These are phyloP conservation scores for Echeneis naucrates DNA, from an alignment of 2,797 vertebrate species.

Conservation along the genomic window DNA sequence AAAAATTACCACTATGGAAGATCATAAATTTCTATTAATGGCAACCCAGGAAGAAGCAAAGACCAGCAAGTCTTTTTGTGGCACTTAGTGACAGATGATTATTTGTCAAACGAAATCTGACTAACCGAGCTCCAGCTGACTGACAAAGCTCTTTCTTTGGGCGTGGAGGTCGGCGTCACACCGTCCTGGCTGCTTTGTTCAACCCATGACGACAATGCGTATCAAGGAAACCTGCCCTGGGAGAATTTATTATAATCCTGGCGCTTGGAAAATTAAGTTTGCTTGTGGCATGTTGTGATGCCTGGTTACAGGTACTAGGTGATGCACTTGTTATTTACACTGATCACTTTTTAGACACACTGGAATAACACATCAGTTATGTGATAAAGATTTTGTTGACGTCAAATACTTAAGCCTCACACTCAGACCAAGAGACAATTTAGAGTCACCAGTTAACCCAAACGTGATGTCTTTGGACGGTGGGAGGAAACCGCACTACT, in stretches of 20 bases:
- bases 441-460: too few relatives aligned
- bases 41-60: not conserved
- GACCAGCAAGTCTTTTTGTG: not conserved
- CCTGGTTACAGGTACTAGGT: not conserved
- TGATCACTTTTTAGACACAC: not conserved
- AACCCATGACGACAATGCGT: not conserved
- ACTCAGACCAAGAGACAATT: too few relatives aligned
- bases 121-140: not conserved
- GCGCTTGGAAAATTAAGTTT: not conserved
- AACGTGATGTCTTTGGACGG: too few relatives aligned
- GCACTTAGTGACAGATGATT: not conserved
- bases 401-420: constrained; percentile 8
- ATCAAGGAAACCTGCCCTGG: constrained; percentile 32
- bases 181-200: constrained; percentile 33
- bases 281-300: constrained; percentile 17
- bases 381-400: not conserved
- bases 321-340: not conserved
- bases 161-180: constrained; percentile 43
- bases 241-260: constrained; percentile 5
- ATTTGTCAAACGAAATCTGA: constrained; percentile 5
- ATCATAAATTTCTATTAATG: not conserved
- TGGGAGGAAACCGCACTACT: too few relatives aligned
- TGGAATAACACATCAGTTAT: not conserved
- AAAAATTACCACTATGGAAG: not conserved
- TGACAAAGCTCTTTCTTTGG: not conserved